Conservation (phyloP, 2,797 vertebrate genomes). For the Chelidonichthys spinosus region DNA sequence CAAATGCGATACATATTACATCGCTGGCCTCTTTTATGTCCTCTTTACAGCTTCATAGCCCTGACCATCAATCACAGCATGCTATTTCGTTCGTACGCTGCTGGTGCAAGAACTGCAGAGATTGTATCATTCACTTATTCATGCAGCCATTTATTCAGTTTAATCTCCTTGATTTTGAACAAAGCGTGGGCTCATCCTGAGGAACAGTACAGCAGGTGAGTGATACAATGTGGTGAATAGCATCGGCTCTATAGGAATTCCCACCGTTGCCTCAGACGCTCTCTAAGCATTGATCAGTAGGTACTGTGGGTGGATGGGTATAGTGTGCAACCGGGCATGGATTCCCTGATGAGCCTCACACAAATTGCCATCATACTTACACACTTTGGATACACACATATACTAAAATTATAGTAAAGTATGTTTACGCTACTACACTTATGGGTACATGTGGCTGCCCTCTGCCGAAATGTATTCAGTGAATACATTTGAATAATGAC, state of each 20-base stretch:
- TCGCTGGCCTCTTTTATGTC: slow-evolving; percentile 59
- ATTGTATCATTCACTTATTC: slow-evolving; percentile 57
- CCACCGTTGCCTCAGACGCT: slow-evolving; percentile 50
- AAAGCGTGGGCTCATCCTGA: slow-evolving; percentile 31
- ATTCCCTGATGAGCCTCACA: slow-evolving; percentile 54
- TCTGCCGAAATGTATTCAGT: slow-evolving; percentile 26
- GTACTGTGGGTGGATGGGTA: slow-evolving; percentile 55
- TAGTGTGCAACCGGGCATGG: slow-evolving; percentile 56
- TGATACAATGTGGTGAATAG: slow-evolving; percentile 54
- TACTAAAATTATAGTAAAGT: slow-evolving; percentile 2
- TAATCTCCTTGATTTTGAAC: slow-evolving; percentile 46
- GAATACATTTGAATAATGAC: slow-evolving; percentile 32
- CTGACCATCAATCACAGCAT: slow-evolving; percentile 48
- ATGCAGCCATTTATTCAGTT: slow-evolving; percentile 49
- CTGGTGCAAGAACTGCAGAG: slow-evolving; percentile 18
- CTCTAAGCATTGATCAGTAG: slow-evolving; percentile 50
- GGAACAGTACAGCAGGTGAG: slow-evolving; percentile 9
- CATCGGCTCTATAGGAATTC: slow-evolving; percentile 28
- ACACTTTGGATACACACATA: slow-evolving; percentile 15
- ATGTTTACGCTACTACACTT: background rate
- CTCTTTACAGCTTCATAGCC: slow-evolving; percentile 49
- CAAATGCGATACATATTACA: slow-evolving; percentile 65
- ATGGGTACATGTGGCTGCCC: background rate
- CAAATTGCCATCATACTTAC: slow-evolving; percentile 28
- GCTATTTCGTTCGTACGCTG: slow-evolving; percentile 46